phyloP scores from a whole-genome alignment of 2,888 invertebrate species.

The Epicampocera succincta region DNA sequence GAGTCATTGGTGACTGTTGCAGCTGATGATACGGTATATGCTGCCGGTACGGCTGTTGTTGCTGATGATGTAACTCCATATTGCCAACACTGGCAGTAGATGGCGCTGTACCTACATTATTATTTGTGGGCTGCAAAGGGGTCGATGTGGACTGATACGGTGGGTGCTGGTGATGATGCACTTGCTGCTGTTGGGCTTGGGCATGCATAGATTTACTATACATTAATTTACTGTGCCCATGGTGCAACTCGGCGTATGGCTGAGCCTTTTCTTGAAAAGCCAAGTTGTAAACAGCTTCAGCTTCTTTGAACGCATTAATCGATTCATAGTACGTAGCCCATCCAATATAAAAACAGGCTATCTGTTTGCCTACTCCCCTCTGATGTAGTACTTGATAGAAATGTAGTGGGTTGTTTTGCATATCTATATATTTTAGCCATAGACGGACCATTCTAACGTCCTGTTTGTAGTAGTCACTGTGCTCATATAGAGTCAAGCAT shows the following conservation, averaged over 20 bases:
- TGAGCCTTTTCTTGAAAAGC: constrained; percentile 91
- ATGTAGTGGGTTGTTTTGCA: constrained; percentile 88
- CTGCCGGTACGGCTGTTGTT: constrained; percentile 51
- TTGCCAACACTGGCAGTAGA: constrained; percentile 17
- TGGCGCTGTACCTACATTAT: constrained; percentile 3
- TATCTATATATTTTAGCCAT: constrained; percentile 95
- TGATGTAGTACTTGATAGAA: constrained; percentile 91
- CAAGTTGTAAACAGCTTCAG: constrained; percentile 90
- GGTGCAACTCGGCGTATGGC: constrained; percentile 88
- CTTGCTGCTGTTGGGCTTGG: constrained; percentile 82
- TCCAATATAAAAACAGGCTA: constrained; percentile 92
- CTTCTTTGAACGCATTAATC: constrained; percentile 90
- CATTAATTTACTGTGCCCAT: constrained; percentile 89
- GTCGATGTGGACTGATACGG: constrained; percentile 48
- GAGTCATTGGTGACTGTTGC: constrained; percentile 44
- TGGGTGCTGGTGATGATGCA: constrained; percentile 65
- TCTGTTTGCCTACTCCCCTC: constrained; percentile 90
- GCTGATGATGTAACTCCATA: constrained; percentile 49
- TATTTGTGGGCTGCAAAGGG: constrained; percentile 24
- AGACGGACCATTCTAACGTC: constrained; percentile 93
- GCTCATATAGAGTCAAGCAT: constrained; percentile 91
- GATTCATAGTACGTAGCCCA: constrained; percentile 95
- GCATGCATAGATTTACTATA: constrained; percentile 82
- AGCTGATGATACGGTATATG: constrained; percentile 58
- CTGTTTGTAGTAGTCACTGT: constrained; percentile 90